A percentile compares a stretch with the other conserved stretches of the same genome.
These are phyloP conservation scores for Aelia acuminata DNA, from an alignment of 2,888 invertebrate species.

Conservation along the genomic window DNA sequence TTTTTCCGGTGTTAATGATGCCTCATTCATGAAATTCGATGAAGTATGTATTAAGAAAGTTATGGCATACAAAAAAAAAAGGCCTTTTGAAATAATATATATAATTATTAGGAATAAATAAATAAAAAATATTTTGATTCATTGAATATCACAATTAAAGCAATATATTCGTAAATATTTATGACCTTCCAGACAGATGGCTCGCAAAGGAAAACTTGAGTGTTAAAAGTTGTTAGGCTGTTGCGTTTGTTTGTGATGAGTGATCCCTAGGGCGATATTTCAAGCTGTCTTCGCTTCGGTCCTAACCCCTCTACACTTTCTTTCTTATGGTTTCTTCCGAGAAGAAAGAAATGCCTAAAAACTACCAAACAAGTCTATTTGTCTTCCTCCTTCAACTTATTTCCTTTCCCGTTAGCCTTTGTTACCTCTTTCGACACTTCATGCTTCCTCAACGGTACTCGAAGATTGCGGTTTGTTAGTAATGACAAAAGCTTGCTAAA, in stretches of 20 bases:
- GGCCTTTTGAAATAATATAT: no score
- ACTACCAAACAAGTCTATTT: background rate
- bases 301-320: background rate
- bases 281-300: background rate
- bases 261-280: background rate
- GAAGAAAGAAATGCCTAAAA: conserved; percentile 16
- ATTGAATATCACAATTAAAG: no score
- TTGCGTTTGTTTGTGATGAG: background rate
- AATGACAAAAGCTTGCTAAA: background rate
- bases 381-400: background rate
- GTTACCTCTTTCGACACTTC: background rate
- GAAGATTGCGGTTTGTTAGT: background rate
- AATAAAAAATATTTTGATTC: no score
- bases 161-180: no score
- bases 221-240: background rate
- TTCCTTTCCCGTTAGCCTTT: background rate
- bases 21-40: no score
- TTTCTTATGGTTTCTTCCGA: background rate
- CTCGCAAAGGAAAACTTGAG: background rate
- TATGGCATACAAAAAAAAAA: no score
- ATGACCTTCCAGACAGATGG: no score
- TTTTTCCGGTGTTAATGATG: no score
- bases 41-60: no score
- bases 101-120: no score
- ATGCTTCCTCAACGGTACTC: background rate